Evolutionary conservation across 2,797 vertebrate genomes (phyloP).

Genomic region (Tenualosa ilisha): DNA sequence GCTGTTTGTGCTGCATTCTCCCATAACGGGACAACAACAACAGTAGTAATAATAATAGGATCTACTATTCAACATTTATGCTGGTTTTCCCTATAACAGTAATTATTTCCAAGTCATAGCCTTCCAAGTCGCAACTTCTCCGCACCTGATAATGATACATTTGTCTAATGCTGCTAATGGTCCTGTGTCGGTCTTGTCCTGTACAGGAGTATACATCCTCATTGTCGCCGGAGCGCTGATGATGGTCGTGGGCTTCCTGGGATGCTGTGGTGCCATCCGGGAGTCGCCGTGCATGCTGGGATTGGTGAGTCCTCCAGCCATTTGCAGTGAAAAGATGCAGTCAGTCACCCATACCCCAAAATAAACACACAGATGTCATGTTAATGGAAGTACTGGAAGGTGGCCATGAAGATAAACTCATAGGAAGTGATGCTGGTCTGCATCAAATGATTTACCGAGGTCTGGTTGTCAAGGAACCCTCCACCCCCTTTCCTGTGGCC

Average conservation of each 20-base stretch:
- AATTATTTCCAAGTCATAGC: no score
- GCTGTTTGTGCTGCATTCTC: no score
- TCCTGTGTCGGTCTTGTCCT: not conserved
- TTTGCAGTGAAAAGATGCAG: not conserved
- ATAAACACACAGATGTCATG: no score
- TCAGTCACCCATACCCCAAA: not conserved
- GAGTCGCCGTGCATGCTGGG: slow-evolving; percentile 96
- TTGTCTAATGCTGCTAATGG: slow-evolving; percentile 17
- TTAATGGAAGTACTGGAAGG: not conserved
- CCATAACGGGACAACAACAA: no score
- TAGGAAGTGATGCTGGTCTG: not conserved
- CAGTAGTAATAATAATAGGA: no score
- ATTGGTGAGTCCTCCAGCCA: slow-evolving; percentile 77
- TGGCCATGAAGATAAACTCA: not conserved
- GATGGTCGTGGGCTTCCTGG: slow-evolving; percentile 95
- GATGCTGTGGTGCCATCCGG: slow-evolving; percentile 92
- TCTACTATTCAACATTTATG: no score
- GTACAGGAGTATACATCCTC: slow-evolving; percentile 89
- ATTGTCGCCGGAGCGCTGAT: slow-evolving; percentile 90
- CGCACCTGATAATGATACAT: no score
- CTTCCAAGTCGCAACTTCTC: no score
- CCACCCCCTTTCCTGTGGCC: not conserved
- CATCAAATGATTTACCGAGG: not conserved
- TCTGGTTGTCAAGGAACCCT: not conserved
- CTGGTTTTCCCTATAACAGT: no score